Evolutionary conservation across 2,797 vertebrate genomes (phyloP), one percentile per base, ranked within the genome.

Genomic region (Bovichtus variegatus): DNA sequence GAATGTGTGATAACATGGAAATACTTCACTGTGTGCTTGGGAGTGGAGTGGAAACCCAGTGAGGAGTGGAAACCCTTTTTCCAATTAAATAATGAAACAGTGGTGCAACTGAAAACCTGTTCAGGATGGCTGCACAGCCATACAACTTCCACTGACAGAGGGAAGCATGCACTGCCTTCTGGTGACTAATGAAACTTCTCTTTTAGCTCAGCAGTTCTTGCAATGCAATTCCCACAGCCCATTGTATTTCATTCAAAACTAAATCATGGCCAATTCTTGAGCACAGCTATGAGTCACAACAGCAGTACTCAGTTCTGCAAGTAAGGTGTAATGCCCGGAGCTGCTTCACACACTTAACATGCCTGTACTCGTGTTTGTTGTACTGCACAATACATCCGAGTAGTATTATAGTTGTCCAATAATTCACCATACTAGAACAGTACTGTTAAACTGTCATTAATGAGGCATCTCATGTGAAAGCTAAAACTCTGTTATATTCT

Each of bases 51-150:
- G 89, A 93, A 92, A 89, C 70, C 74, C 69, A 77, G 84, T 25
- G 86, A 92, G 94, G 58, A 94, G 91, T 91, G 87, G 91, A 95
- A 95, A 94, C 90, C 91, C 91, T 92, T 93, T 93, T 95, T 94
- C 94, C 94, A 93, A 95, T 95, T 96, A 94, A 96, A 96, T 96
- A 95, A 96, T 96, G 95, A 87, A 96, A 94, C 77, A 95, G 94
- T 41, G 65, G 85, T 95, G 95, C 94, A 96, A 96, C 94, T 93
- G 85, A 94, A 92, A 95, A 91, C 95, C 94, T 74, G 92, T 92
- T 94, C 89, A 82, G 95, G 90, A 74, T 91, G 93, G 84, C 91
- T 94, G 93, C 91, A 85, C 91, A 82, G 77, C 66, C 86, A 81
- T 51, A 70, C 86, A 59, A 78, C 80, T 80, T 83, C 80, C 66